Percentiles rank a stretch among this genome's conserved stretches.
These are phyloP conservation scores for Argynnis bischoffii DNA, from an alignment of 2,888 invertebrate genomes.

Conservation along the genomic window DNA sequence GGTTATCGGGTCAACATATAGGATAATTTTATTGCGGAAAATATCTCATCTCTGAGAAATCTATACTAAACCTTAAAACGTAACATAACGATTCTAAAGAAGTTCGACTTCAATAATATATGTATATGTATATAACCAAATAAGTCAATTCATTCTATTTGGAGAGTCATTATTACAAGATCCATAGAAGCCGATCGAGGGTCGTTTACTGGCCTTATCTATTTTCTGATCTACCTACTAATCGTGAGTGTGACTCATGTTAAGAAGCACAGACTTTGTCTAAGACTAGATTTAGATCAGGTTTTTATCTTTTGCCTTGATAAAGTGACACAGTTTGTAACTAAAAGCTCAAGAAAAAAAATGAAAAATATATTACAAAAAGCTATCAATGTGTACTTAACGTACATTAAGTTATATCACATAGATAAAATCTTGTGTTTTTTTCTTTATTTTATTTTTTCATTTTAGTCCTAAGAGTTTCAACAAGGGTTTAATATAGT, in stretches of 20 bases:
- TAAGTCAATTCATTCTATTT: constrained; percentile 1
- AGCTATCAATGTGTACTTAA: too few species aligned
- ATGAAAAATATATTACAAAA: too few species aligned
- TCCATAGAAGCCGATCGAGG: constrained; percentile 8
- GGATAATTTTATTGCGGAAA: too few species aligned
- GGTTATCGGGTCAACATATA: too few species aligned
- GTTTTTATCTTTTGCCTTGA: constrained; percentile 11
- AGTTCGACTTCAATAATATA: background rate
- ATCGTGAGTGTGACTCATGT: constrained; percentile 31
- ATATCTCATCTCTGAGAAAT: too few species aligned
- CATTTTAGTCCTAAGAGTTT: too few species aligned
- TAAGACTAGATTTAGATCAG: constrained; percentile 23
- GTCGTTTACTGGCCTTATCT: constrained; percentile 47
- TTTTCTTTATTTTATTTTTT: too few species aligned
- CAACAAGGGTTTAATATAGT: too few species aligned
- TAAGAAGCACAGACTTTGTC: background rate
- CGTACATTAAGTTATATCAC: too few species aligned
- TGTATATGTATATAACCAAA: background rate
- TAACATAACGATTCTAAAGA: background rate
- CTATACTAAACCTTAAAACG: too few species aligned
- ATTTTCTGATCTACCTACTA: constrained; percentile 40
- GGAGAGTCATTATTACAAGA: constrained; percentile 17
- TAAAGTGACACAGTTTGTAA: background rate
- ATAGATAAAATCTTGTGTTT: too few species aligned
- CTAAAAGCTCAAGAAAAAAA: background rate